phyloP scores from a whole-genome alignment of 2,888 invertebrate genomes.

The Serripes groenlandicus region DNA sequence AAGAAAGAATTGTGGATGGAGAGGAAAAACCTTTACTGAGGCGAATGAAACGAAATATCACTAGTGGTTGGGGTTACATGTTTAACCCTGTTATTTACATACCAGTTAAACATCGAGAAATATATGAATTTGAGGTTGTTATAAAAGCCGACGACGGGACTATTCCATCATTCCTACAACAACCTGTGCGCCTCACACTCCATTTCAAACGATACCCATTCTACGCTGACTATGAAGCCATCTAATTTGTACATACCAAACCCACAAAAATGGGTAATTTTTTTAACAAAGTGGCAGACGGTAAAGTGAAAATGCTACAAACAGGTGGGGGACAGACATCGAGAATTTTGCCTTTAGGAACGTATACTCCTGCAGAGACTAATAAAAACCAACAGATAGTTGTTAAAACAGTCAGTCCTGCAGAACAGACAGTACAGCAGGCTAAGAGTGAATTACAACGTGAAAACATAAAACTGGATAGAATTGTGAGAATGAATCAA shows the following conservation, averaged over 20 bases:
- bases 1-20: slow-evolving; percentile 51
- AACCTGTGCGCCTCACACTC: slow-evolving; percentile 49
- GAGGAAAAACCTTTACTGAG: slow-evolving; percentile 43
- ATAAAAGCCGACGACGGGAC: slow-evolving; percentile 32
- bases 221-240: slow-evolving; percentile 1
- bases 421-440: too few species aligned
- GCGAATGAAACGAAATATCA: slow-evolving; percentile 36
- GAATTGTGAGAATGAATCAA: slow-evolving; percentile 26
- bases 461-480: slow-evolving; percentile 41
- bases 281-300: slow-evolving; percentile 24
- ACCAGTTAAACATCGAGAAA: slow-evolving; percentile 43
- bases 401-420: slow-evolving; percentile 45
- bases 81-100: slow-evolving; percentile 38
- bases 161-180: slow-evolving; percentile 15
- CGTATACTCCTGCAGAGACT: too few species aligned
- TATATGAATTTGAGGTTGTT: slow-evolving; percentile 47
- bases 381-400: slow-evolving; percentile 10
- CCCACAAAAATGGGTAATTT: slow-evolving; percentile 20
- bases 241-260: not conserved
- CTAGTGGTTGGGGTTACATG: slow-evolving; percentile 34
- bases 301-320: slow-evolving; percentile 36
- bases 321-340: slow-evolving; percentile 31
- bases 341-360: slow-evolving; percentile 21
- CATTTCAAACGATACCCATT: slow-evolving; percentile 39
- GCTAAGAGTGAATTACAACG: too few species aligned